Conservation (phyloP, 35 echinoderm and acorn worm genomes). For the Ophiothrix spiculata region DNA sequence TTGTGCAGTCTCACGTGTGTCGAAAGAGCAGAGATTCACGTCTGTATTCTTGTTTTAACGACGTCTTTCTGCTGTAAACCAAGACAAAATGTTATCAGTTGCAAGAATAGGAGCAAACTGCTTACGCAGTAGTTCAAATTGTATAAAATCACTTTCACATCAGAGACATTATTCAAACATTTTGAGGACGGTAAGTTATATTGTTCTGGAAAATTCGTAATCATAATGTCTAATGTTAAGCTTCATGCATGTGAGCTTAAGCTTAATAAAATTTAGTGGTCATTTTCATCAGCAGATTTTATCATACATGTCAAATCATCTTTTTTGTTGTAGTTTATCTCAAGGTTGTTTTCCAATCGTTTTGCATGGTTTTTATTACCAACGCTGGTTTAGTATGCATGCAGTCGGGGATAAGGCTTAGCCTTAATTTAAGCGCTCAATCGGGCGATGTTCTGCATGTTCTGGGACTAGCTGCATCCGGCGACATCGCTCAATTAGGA, state of each 20-base stretch:
- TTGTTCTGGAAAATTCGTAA: not conserved
- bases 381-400: not conserved
- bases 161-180: constrained; percentile 71
- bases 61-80: too few species aligned
- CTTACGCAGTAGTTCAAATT: constrained; percentile 56
- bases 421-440: too few species aligned
- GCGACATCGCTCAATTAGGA: too few species aligned
- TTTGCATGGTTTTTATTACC: not conserved
- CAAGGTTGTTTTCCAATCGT: not conserved
- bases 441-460: too few species aligned
- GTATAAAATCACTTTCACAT: constrained; percentile 28
- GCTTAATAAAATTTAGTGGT: not conserved
- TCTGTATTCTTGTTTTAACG: not conserved
- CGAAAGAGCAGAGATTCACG: not conserved
- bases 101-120: constrained; percentile 70
- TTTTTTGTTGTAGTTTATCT: too few species aligned
- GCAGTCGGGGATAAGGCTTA: too few species aligned
- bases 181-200: constrained; percentile 61
- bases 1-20: not conserved
- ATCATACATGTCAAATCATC: not conserved
- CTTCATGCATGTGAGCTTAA: not conserved
- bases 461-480: too few species aligned
- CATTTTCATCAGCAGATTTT: not conserved
- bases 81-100: constrained; percentile 51
- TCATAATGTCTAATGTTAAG: not conserved